Conservation (phyloP, 2,113 vertebrate species). For the Taxidea taxus region DNA sequence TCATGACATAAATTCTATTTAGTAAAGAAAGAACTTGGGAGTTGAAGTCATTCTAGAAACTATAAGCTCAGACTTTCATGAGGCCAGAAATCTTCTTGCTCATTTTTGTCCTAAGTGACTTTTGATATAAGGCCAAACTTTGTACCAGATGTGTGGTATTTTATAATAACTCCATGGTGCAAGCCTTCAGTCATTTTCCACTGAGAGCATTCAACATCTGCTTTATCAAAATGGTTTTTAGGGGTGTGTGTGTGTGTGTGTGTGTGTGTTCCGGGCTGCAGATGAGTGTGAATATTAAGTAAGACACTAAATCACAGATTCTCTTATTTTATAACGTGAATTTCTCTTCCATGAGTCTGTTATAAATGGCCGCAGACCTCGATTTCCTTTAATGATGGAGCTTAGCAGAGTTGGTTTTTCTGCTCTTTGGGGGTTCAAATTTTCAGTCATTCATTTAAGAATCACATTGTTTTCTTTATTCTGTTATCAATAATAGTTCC, state of each 20-base stretch:
- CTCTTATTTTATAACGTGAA: conserved; percentile 41
- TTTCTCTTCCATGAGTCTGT: conserved; percentile 1
- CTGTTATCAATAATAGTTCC: background rate
- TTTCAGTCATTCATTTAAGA: background rate
- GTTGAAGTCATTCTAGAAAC: conserved; percentile 22
- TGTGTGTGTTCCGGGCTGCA: background rate
- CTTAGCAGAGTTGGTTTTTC: background rate
- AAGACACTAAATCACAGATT: conserved; percentile 23
- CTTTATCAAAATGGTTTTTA: conserved; percentile 46
- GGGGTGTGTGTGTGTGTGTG: too few species aligned
- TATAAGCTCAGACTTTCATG: background rate
- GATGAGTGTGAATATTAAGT: conserved; percentile 57
- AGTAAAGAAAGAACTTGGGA: conserved; percentile 33
- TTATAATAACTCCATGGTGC: conserved; percentile 60
- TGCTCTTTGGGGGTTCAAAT: background rate
- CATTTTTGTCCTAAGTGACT: conserved; percentile 61
- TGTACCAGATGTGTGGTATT: conserved; percentile 58
- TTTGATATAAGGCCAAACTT: conserved; percentile 59
- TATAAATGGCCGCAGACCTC: background rate
- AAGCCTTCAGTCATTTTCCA: conserved; percentile 40
- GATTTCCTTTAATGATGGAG: background rate
- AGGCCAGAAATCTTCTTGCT: conserved; percentile 29
- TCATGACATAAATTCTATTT: conserved; percentile 46
- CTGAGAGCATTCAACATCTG: conserved; percentile 48
- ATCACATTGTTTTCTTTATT: background rate